These are phyloP conservation scores for Stegostoma tigrinum DNA, from an alignment of 2,113 vertebrate genomes.

Conservation along the genomic window DNA sequence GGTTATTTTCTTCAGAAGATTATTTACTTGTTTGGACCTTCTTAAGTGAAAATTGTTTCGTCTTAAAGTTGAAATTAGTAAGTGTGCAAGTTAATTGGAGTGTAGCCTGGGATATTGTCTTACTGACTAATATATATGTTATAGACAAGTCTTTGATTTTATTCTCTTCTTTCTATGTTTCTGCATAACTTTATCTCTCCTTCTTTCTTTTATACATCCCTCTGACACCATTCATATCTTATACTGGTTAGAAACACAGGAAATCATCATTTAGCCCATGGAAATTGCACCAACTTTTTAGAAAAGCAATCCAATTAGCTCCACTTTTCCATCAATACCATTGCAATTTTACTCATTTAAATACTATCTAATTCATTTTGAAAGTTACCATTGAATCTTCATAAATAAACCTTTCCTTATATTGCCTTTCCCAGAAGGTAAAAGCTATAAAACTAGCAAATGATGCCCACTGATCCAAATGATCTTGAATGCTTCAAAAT, in stretches of 20 bases:
- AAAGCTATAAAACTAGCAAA: too few relatives aligned
- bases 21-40: neutral
- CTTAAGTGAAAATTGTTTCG: neutral
- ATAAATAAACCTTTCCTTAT: neutral
- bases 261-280: too few relatives aligned
- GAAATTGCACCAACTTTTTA: neutral
- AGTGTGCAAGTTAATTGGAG: neutral
- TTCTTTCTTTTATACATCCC: neutral
- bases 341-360: neutral
- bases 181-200: neutral
- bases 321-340: neutral
- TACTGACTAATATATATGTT: neutral
- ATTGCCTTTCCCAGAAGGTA: neutral
- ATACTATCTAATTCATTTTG: neutral
- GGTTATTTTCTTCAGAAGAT: neutral
- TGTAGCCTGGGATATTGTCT: neutral
- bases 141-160: neutral
- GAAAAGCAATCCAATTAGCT: neutral
- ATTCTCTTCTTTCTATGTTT: neutral
- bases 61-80: neutral
- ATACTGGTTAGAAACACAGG: neutral
- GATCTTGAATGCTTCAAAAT: too few relatives aligned
- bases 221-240: neutral
- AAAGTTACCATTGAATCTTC: neutral
- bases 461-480: too few relatives aligned